Percentiles rank a stretch among this genome's conserved stretches.
phyloP scores from a whole-genome alignment of 2,888 invertebrate genomes.

The Plagodis dolabraria region DNA sequence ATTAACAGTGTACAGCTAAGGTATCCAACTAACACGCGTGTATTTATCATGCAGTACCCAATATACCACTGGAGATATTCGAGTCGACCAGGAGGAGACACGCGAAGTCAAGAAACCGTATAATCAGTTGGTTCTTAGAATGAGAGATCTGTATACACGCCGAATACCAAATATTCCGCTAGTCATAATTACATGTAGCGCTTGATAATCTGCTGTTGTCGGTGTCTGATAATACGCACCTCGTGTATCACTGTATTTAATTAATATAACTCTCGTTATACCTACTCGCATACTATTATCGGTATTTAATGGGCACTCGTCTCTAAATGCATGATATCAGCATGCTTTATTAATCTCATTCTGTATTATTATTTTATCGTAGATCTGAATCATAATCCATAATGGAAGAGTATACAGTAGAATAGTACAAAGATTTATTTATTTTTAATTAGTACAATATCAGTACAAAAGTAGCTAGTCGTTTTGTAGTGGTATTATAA shows the following conservation, averaged over 20 bases:
- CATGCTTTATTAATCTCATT: slow-evolving; percentile 67
- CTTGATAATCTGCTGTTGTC: slow-evolving; percentile 65
- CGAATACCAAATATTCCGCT: slow-evolving; percentile 69
- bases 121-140: slow-evolving; percentile 85
- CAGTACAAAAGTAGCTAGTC: slow-evolving; percentile 80
- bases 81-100: slow-evolving; percentile 83
- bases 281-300: slow-evolving; percentile 55
- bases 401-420: slow-evolving; percentile 31
- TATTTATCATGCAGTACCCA: slow-evolving; percentile 85
- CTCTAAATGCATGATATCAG: slow-evolving; percentile 70
- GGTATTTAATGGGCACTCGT: slow-evolving; percentile 57
- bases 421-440: slow-evolving; percentile 38
- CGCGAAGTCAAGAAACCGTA: slow-evolving; percentile 84
- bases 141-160: slow-evolving; percentile 65
- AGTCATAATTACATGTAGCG: slow-evolving; percentile 69
- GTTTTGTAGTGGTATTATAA: slow-evolving; percentile 47
- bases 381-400: slow-evolving; percentile 56
- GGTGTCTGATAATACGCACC: slow-evolving; percentile 57
- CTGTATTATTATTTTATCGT: slow-evolving; percentile 51
- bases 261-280: slow-evolving; percentile 53
- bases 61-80: slow-evolving; percentile 85
- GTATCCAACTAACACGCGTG: slow-evolving; percentile 76
- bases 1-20: slow-evolving; percentile 47
- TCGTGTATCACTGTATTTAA: slow-evolving; percentile 53
- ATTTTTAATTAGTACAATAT: slow-evolving; percentile 43